These are phyloP conservation scores for Drosophila kanapiae DNA, from an alignment of 1,140 invertebrate species.

Conservation along the genomic window DNA sequence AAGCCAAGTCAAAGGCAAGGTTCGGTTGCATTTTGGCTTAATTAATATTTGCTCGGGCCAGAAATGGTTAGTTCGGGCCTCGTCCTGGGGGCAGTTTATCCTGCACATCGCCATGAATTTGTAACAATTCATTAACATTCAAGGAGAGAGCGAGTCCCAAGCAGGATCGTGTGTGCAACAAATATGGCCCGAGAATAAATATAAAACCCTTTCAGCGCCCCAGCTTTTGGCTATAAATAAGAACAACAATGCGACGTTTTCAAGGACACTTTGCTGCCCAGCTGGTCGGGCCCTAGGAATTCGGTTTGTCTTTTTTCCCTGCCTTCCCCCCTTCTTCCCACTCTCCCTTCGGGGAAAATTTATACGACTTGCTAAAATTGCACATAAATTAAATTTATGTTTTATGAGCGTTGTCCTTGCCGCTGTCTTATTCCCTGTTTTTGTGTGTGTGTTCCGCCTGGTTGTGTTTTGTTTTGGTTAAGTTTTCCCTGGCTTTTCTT, in stretches of 20 bases:
- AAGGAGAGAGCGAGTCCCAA: slow-evolving; percentile 39
- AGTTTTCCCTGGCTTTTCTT: slow-evolving; percentile 20
- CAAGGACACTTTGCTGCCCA: slow-evolving; percentile 77
- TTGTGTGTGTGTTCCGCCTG: slow-evolving; percentile 24
- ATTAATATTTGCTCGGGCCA: slow-evolving; percentile 57
- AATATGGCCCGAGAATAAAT: slow-evolving; percentile 58
- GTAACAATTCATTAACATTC: slow-evolving; percentile 79
- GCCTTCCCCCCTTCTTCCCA: too few relatives aligned
- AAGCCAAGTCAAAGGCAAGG: slow-evolving; percentile 27
- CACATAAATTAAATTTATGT: slow-evolving; percentile 84
- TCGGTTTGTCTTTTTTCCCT: slow-evolving; percentile 38
- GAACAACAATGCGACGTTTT: slow-evolving; percentile 68
- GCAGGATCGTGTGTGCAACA: slow-evolving; percentile 58
- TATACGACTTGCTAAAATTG: slow-evolving; percentile 84
- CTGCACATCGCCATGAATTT: slow-evolving; percentile 61
- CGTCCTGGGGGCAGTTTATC: slow-evolving; percentile 29
- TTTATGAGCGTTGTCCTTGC: slow-evolving; percentile 78
- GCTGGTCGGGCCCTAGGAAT: slow-evolving; percentile 57
- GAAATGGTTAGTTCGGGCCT: background rate
- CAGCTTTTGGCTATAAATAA: slow-evolving; percentile 72
- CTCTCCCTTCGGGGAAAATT: slow-evolving; percentile 62
- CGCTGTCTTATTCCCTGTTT: slow-evolving; percentile 55
- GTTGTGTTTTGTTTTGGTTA: slow-evolving; percentile 41
- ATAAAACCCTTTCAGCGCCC: slow-evolving; percentile 67
- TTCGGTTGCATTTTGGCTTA: slow-evolving; percentile 52